Evolutionary conservation across 2,113 vertebrate species (phyloP).

Genomic region (Hemicordylus capensis): DNA sequence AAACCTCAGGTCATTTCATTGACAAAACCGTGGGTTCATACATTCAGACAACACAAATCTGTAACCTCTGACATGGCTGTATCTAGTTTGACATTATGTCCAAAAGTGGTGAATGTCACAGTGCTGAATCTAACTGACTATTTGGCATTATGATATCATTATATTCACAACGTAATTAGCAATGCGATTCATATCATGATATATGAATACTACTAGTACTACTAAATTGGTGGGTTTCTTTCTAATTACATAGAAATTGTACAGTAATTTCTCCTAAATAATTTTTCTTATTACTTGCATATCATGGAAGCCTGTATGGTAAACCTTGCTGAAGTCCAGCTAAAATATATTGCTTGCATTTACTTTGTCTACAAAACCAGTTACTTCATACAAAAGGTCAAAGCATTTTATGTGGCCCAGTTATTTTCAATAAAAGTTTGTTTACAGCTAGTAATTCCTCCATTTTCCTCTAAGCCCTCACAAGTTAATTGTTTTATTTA

Average conservation of each 20-base stretch:
- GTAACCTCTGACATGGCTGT: too few relatives aligned
- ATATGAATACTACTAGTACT: neutral
- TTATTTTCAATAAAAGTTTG: neutral
- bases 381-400: neutral
- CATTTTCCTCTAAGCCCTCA: neutral
- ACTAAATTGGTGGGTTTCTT: neutral
- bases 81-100: too few relatives aligned
- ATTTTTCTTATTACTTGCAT: neutral
- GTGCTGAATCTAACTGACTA: too few relatives aligned
- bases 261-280: neutral
- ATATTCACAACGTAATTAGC: too few relatives aligned
- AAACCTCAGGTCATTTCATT: too few relatives aligned
- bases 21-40: too few relatives aligned
- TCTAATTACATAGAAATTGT: neutral
- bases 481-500: constrained; percentile 11
- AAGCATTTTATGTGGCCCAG: neutral
- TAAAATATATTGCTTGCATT: neutral
- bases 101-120: too few relatives aligned
- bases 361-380: neutral
- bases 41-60: too few relatives aligned
- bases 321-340: neutral
- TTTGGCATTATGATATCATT: too few relatives aligned
- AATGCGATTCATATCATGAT: neutral
- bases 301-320: neutral
- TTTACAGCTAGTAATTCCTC: neutral